These are phyloP conservation scores for Zophobas atratus DNA, from an alignment of 1,140 invertebrate genomes.

Conservation along the genomic window DNA sequence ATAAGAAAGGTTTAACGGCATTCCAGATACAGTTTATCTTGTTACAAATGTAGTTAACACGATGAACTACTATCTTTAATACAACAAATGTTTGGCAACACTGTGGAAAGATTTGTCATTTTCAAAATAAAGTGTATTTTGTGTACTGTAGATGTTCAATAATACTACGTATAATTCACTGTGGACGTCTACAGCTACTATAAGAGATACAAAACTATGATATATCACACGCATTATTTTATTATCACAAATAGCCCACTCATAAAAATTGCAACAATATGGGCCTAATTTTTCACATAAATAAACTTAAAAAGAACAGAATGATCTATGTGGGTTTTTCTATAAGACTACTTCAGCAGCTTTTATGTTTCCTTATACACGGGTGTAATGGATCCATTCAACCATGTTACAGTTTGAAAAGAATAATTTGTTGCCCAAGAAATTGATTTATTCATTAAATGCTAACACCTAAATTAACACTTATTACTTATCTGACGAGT, in stretches of 20 bases:
- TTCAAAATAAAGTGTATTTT: too few species aligned
- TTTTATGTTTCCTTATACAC: conserved; percentile 3
- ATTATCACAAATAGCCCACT: background rate
- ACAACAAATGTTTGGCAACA: too few species aligned
- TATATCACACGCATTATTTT: conserved; percentile 12
- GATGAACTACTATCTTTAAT: too few species aligned
- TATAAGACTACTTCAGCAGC: conserved; percentile 26
- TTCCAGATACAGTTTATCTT: too few species aligned
- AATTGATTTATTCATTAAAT: conserved; percentile 2
- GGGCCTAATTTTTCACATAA: conserved; percentile 1
- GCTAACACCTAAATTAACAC: background rate
- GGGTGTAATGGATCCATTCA: conserved; percentile 24
- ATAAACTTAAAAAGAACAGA: conserved; percentile 26
- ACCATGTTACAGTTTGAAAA: conserved; percentile 11
- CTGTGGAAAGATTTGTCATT: too few species aligned
- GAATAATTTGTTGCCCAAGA: background rate
- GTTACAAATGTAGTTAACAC: too few species aligned
- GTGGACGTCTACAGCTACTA: background rate
- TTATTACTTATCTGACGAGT: conserved; percentile 6
- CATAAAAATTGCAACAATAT: conserved; percentile 1
- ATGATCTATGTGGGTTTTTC: conserved; percentile 27
- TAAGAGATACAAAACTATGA: background rate
- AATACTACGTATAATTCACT: too few species aligned
- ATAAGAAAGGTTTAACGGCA: too few species aligned
- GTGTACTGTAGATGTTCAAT: too few species aligned